Base-by-base conservation (phyloP, 2,888 invertebrate genomes). In the Synergus itoensis region DNA sequence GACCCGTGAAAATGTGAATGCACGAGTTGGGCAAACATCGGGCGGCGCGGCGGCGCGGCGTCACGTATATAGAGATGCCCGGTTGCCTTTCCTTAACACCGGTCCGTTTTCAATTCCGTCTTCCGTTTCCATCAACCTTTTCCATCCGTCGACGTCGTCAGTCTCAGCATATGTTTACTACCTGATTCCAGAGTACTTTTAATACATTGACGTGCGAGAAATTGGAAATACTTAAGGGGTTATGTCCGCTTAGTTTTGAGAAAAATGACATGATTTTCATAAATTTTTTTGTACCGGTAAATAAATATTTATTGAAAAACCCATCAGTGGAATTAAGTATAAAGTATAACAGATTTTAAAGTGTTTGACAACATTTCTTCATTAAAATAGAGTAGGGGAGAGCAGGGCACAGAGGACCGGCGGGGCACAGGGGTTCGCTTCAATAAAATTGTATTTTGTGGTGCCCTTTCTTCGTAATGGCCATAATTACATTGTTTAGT, bases 1-100 rank as follows among this genome's bases (percentile, higher is more conserved):
- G 90, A 91, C 89, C 90, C 87, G 88, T 89, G 88, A 90, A 89
- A 91, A 90, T 87, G 87, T 88, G 90, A 89, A 89, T 89, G 88
- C 89, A 85, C 83, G 88, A 88, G 87, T 88, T 89, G 86, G 86
- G 84, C 89, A 90, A 90, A 90, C 89, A 89, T 82, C 83, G 84
- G 82, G 28, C 28, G 28, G 28, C 28, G 3, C n/a, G n/a, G n/a
- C n/a, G n/a, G n/a, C n/a, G 3, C 28, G 28, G 28, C 28, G 84
- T 88, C 88, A 88, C 89, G 87, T 87, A 86, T 83, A 84, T 82
- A 80, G 80, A 62, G 57, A 79, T 77, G 80, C 78, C 79, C 81
- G 81, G 79, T 81, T 79, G 77, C 82, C 76, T 80, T 84, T 82
- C 53, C 75, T 62, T 78, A 82, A 84, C 83, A 84, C 82, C 60